Percentiles rank a stretch among this genome's conserved stretches.
Evolutionary conservation across 1,140 invertebrate species (phyloP).

Genomic region (Parapsyche elsis): DNA sequence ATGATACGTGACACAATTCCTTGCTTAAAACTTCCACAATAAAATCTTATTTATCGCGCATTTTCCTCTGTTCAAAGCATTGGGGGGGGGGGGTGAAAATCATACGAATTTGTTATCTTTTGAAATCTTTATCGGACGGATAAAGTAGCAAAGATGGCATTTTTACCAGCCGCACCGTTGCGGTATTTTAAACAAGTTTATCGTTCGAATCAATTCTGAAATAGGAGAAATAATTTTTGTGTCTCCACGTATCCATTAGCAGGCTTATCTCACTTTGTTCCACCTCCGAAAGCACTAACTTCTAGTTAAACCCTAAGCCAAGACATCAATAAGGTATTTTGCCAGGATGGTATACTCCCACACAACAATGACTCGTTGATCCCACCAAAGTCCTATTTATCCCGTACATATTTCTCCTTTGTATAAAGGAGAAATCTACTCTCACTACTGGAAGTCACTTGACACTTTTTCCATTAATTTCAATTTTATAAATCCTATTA

Average conservation of each 20-base stretch:
- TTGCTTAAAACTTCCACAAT: slow-evolving; percentile 23
- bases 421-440: too few relatives aligned
- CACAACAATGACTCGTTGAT: not conserved
- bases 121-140: not conserved
- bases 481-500: not conserved
- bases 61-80: too few relatives aligned
- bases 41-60: slow-evolving; percentile 27
- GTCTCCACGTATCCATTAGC: not conserved
- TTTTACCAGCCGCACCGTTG: not conserved
- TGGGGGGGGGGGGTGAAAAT: not conserved
- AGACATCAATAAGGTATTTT: slow-evolving; percentile 39
- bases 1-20: slow-evolving; percentile 38
- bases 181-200: too few relatives aligned
- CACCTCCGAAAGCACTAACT: slow-evolving; percentile 23
- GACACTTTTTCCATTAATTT: not conserved
- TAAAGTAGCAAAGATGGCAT: not conserved
- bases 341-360: not conserved
- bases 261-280: slow-evolving; percentile 5
- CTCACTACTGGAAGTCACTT: not conserved
- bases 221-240: too few relatives aligned
- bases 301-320: slow-evolving; percentile 30
- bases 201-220: too few relatives aligned
- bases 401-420: not conserved
- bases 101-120: not conserved
- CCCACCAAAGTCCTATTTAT: not conserved